These are phyloP conservation scores for Phaetusa simplex DNA, from an alignment of 2,113 vertebrate genomes.

Conservation along the genomic window DNA sequence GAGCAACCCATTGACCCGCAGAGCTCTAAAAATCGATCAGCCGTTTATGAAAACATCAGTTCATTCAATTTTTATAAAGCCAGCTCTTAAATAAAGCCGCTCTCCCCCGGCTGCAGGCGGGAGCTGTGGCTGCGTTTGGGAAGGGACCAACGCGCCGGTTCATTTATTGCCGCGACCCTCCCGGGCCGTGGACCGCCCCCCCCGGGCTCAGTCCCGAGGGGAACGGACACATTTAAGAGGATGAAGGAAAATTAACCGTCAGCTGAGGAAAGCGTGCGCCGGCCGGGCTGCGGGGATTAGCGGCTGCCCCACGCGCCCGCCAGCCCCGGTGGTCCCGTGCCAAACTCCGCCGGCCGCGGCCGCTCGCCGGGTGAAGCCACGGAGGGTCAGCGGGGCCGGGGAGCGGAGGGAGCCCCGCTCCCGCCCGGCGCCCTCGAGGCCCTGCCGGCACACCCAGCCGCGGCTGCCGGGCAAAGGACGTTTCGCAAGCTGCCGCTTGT, in stretches of 20 bases:
- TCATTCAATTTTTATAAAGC: neutral
- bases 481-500: neutral
- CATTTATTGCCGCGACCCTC: neutral
- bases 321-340: neutral
- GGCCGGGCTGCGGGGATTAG: neutral
- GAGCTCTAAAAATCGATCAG: neutral
- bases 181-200: neutral
- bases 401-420: neutral
- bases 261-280: slow-evolving; percentile 40
- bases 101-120: neutral
- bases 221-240: slow-evolving; percentile 32
- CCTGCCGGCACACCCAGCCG: neutral
- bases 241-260: slow-evolving; percentile 47
- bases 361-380: neutral
- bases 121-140: neutral
- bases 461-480: neutral
- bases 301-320: accelerated
- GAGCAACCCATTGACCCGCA: neutral
- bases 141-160: accelerated
- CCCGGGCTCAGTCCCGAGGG: neutral
- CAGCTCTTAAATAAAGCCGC: neutral
- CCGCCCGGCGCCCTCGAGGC: accelerated
- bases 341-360: accelerated
- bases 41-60: neutral
- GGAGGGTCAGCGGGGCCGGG: neutral